These are phyloP conservation scores for Phrixothrix hirtus DNA, from an alignment of 2,888 invertebrate genomes.

Conservation along the genomic window DNA sequence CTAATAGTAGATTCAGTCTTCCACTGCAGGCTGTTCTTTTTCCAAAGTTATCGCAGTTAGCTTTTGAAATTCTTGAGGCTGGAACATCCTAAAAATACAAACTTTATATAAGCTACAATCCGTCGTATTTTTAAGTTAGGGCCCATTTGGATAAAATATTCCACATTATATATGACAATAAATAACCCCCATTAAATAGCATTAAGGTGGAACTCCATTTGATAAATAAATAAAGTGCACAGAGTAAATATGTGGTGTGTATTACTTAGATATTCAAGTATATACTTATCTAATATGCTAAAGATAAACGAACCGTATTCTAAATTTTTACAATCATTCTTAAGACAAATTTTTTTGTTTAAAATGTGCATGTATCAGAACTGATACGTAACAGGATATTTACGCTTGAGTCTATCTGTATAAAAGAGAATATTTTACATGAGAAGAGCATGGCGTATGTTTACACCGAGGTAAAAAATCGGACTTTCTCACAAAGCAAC, in stretches of 20 bases:
- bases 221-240: not conserved
- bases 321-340: no score
- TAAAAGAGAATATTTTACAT: constrained; percentile 23
- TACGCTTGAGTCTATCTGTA: constrained; percentile 1
- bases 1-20: constrained; percentile 52
- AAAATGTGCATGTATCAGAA: not conserved
- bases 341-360: not conserved
- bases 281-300: no score
- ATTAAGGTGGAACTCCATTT: not conserved
- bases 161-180: no score
- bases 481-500: constrained; percentile 55
- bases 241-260: no score
- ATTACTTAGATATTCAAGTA: no score
- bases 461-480: constrained; percentile 47
- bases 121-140: no score
- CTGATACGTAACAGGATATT: no score
- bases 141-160: no score
- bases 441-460: constrained; percentile 45
- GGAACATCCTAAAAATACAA: constrained; percentile 5
- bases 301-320: no score
- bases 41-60: constrained; percentile 18
- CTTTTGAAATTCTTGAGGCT: constrained; percentile 10
- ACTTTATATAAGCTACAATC: constrained; percentile 1
- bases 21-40: constrained; percentile 25
- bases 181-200: not conserved